Conservation (phyloP, 1,140 invertebrate species). For the Maconellicoccus hirsutus region DNA sequence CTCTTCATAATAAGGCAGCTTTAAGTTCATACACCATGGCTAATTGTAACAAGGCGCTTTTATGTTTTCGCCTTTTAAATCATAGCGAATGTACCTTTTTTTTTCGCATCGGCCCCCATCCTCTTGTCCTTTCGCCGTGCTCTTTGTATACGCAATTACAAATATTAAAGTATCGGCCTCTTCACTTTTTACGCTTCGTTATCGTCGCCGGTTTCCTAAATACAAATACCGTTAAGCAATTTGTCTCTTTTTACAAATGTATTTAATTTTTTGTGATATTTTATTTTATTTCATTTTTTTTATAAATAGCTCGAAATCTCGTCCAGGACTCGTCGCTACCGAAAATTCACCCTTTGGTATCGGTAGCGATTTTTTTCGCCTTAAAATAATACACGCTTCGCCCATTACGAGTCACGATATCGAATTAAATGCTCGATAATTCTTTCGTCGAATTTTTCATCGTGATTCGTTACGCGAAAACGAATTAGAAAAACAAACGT, state of each 20-base stretch:
- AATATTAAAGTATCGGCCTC: neutral
- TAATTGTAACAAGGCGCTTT: conserved; percentile 15
- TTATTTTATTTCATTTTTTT: too few species aligned
- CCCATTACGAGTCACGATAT: too few species aligned
- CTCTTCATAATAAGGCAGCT: neutral
- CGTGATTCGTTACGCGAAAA: too few species aligned
- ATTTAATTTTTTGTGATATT: neutral
- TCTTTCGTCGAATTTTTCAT: too few species aligned
- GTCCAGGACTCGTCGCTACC: too few species aligned
- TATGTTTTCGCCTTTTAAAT: conserved; percentile 12
- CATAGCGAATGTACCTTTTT: neutral
- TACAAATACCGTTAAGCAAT: conserved; percentile 20
- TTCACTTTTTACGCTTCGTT: conserved; percentile 18
- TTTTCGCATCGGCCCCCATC: neutral
- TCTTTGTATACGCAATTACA: neutral
- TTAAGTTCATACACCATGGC: conserved; percentile 14
- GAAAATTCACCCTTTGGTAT: too few species aligned
- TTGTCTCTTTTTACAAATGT: conserved; percentile 17
- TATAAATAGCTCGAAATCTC: too few species aligned
- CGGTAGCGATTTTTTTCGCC: too few species aligned
- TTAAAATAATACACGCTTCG: too few species aligned
- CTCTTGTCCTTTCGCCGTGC: too few species aligned
- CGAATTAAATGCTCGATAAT: too few species aligned
- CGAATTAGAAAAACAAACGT: too few species aligned
- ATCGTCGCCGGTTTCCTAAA: neutral